A percentile compares a stretch with the other conserved stretches of the same genome.
These are phyloP conservation scores for Eurois occulta DNA, from an alignment of 2,888 invertebrate species.

Conservation along the genomic window DNA sequence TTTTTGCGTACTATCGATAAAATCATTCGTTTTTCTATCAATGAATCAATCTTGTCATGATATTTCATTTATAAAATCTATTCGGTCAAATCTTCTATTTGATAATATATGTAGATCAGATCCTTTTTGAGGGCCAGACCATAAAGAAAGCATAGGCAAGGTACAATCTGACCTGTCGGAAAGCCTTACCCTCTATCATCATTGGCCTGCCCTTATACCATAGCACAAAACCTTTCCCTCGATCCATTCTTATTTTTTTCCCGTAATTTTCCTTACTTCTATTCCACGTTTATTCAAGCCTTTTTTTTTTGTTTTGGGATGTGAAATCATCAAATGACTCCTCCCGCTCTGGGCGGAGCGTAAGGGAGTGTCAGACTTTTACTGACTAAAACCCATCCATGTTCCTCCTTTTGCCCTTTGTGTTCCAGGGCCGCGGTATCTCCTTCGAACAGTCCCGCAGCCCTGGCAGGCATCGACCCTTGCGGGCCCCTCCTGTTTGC, in stretches of 20 bases:
- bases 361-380: too few species aligned
- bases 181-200: neutral
- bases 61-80: neutral
- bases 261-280: neutral
- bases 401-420: too few species aligned
- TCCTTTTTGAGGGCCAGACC: neutral
- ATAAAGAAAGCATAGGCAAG: neutral
- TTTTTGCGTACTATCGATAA: slow-evolving; percentile 26
- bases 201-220: too few species aligned
- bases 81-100: neutral
- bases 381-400: too few species aligned
- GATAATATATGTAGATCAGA: too few species aligned
- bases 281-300: neutral
- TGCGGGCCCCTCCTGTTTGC: too few species aligned
- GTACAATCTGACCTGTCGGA: neutral
- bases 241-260: neutral
- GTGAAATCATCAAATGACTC: too few species aligned
- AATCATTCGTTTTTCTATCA: slow-evolving; percentile 35
- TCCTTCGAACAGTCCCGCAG: too few species aligned
- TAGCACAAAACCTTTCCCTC: neutral
- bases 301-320: too few species aligned
- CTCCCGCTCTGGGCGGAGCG: too few species aligned
- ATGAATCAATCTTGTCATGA: slow-evolving; percentile 34
- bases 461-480: too few species aligned
- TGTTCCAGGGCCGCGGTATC: too few species aligned